A percentile compares a stretch with the other conserved stretches of the same genome.
phyloP scores from a whole-genome alignment of 2,888 invertebrate genomes.

The Apodemia hepburni region DNA sequence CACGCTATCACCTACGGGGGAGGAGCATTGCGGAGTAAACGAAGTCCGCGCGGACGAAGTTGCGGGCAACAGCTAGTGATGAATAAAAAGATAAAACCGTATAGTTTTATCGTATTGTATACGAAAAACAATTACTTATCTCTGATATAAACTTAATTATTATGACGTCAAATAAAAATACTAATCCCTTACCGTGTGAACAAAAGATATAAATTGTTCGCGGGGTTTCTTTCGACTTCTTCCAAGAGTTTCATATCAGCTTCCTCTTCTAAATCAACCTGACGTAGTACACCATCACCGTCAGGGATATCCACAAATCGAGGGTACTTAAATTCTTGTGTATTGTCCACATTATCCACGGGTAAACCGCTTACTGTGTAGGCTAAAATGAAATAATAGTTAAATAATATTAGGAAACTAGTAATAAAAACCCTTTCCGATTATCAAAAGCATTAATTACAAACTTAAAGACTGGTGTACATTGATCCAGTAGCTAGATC shows the following conservation, averaged over 20 bases:
- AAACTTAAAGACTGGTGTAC: too few relatives aligned
- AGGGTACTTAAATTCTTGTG: neutral
- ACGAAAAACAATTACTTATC: neutral
- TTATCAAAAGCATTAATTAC: too few relatives aligned
- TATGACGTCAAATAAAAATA: neutral
- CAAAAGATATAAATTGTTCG: constrained; percentile 42
- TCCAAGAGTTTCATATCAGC: constrained; percentile 39
- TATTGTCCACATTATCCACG: neutral
- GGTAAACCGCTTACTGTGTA: constrained; percentile 4
- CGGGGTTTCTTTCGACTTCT: constrained; percentile 39
- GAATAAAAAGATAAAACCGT: neutral
- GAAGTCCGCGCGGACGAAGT: too few relatives aligned
- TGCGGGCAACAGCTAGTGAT: too few relatives aligned
- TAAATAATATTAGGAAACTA: too few relatives aligned
- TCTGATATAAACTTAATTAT: too few relatives aligned
- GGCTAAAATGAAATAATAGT: neutral
- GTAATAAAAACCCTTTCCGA: too few relatives aligned
- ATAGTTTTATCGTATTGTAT: neutral
- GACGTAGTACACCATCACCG: neutral
- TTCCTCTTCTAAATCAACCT: constrained; percentile 40
- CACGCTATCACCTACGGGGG: too few relatives aligned
- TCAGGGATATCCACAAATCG: neutral
- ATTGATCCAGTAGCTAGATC: too few relatives aligned
- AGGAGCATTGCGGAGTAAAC: too few relatives aligned
- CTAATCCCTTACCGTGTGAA: constrained; percentile 42